A percentile compares a stretch with the other conserved stretches of the same genome.
Evolutionary conservation across 2,888 invertebrate genomes (phyloP).

Genomic region (Brenthis ino): DNA sequence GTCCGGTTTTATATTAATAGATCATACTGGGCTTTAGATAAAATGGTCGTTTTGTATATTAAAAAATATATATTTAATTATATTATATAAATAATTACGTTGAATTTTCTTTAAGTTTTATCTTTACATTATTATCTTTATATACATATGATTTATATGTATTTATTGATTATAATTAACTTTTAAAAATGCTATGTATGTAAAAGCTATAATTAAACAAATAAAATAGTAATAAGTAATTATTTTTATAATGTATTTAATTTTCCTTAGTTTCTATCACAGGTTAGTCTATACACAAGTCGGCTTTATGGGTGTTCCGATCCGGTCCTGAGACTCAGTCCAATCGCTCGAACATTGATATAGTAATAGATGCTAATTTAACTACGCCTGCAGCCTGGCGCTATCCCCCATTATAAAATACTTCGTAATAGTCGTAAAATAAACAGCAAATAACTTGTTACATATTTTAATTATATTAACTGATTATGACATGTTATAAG

Average conservation of each 20-base stretch:
- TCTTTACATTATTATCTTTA: too few species aligned
- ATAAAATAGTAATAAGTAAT: not conserved
- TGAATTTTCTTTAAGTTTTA: too few species aligned
- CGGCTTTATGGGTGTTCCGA: conserved; percentile 34
- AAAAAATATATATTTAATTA: too few species aligned
- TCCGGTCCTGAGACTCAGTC: conserved; percentile 29
- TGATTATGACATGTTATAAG: too few species aligned
- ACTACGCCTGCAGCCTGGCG: conserved; percentile 24
- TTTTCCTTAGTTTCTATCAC: conserved; percentile 1
- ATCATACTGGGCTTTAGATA: too few species aligned
- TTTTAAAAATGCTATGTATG: too few species aligned
- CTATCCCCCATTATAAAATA: conserved; percentile 21
- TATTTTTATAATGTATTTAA: not conserved
- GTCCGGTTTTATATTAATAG: too few species aligned
- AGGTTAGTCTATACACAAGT: conserved; percentile 12
- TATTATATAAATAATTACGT: too few species aligned
- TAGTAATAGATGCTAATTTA: conserved; percentile 27
- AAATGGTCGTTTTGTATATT: not conserved
- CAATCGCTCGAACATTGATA: conserved; percentile 26
- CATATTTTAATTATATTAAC: too few species aligned
- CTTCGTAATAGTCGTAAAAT: conserved; percentile 1
- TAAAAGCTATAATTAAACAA: too few species aligned
- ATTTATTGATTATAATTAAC: not conserved
- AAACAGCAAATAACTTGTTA: not conserved
- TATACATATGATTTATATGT: too few species aligned